These are phyloP conservation scores for Leistus spinibarbis DNA, from an alignment of 2,888 invertebrate species.

Conservation along the genomic window DNA sequence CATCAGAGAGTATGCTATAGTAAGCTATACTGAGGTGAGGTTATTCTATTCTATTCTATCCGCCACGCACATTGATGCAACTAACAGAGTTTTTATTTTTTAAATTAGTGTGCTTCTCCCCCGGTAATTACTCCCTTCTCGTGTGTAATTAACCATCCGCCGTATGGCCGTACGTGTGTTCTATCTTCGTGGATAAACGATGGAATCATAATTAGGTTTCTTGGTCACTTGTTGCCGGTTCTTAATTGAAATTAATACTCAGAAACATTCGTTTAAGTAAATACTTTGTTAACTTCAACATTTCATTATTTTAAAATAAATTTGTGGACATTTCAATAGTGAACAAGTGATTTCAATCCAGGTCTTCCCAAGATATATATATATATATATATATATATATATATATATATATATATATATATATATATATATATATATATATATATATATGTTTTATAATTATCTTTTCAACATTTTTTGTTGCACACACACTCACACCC, in stretches of 20 bases:
- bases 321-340: no score
- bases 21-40: background rate
- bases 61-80: background rate
- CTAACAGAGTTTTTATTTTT: conserved; percentile 18
- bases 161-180: background rate
- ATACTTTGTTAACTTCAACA: no score
- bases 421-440: no score
- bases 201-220: conserved; percentile 34
- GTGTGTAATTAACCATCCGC: conserved; percentile 35
- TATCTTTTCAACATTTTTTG: no score
- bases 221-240: conserved; percentile 16
- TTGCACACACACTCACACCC: no score
- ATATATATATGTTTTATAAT: no score
- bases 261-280: background rate
- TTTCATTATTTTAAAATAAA: no score
- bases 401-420: no score
- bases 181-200: background rate
- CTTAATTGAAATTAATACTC: conserved; percentile 35
- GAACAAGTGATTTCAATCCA: no score
- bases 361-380: no score
- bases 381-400: no score
- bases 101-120: conserved; percentile 28
- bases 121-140: conserved; percentile 23
- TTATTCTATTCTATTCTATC: background rate
- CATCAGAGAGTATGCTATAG: conserved; percentile 4